These are phyloP conservation scores for Basileuterus tristriatus DNA, from an alignment of 2,797 vertebrate genomes.

Conservation along the genomic window DNA sequence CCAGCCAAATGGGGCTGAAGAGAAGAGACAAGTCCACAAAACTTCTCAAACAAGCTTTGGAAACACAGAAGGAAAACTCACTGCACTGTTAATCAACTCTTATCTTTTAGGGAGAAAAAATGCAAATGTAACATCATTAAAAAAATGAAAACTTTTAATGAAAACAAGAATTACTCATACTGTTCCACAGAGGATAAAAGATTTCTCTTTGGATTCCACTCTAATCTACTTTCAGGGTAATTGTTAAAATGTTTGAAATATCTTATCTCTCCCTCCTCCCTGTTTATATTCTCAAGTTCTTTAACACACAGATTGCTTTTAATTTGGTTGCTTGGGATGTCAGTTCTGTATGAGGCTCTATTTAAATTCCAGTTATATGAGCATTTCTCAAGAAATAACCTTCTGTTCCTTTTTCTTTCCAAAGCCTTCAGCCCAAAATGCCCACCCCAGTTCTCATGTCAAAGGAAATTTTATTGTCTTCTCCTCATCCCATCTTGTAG, in stretches of 20 bases:
- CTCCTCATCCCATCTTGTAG: not conserved
- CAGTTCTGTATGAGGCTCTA: not conserved
- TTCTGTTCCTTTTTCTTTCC: not conserved
- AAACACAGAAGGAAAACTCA: not conserved
- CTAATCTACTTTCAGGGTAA: conserved; percentile 54
- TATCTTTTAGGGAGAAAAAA: conserved; percentile 27
- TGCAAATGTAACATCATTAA: conserved; percentile 23
- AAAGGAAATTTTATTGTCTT: not conserved
- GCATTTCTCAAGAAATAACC: not conserved
- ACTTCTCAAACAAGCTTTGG: not conserved
- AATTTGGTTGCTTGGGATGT: not conserved
- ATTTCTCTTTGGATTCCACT: conserved; percentile 44
- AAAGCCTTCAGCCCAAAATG: not conserved
- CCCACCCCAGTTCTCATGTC: not conserved
- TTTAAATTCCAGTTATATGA: not conserved
- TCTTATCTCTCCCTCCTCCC: conserved; percentile 26
- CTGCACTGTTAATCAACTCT: conserved; percentile 17
- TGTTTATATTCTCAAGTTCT: conserved; percentile 28
- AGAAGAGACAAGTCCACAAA: not conserved
- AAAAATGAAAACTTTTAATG: conserved; percentile 55
- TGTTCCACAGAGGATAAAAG: conserved; percentile 39
- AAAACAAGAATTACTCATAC: conserved; percentile 57
- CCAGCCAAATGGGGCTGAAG: not conserved
- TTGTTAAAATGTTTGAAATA: conserved; percentile 41
- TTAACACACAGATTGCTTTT: conserved; percentile 15